Evolutionary conservation across 1,140 invertebrate genomes (phyloP).

Genomic region (Pseudomyrmex cubaensis): DNA sequence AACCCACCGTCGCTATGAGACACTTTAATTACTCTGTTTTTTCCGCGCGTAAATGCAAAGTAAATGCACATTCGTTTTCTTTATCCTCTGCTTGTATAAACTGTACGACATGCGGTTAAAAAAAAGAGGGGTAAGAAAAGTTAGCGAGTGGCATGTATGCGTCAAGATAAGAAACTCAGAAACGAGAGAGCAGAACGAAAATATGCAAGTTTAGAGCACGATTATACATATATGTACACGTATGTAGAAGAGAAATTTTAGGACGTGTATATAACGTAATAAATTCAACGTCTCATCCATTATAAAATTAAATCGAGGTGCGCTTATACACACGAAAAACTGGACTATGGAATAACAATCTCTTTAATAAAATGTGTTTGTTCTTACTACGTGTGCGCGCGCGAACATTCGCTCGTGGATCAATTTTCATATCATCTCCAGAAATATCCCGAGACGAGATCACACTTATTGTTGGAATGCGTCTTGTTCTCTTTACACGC

Average conservation of each 20-base stretch:
- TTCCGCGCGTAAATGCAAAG: background rate
- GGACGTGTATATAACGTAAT: background rate
- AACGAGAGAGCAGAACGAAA: background rate
- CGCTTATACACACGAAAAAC: background rate
- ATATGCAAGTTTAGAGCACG: background rate
- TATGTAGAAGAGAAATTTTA: background rate
- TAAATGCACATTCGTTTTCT: background rate
- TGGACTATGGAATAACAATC: too few relatives aligned
- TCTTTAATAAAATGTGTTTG: conserved; percentile 4
- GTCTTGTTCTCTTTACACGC: background rate
- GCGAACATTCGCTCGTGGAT: background rate
- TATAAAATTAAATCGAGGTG: background rate
- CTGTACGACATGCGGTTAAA: background rate
- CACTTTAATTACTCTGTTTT: conserved; percentile 40
- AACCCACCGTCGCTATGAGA: background rate
- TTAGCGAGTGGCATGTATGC: background rate
- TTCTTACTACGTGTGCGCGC: background rate
- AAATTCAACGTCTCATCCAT: background rate
- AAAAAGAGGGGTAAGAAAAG: background rate
- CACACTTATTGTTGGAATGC: background rate
- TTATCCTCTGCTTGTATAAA: background rate
- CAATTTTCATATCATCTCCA: conserved; percentile 17
- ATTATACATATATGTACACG: too few relatives aligned
- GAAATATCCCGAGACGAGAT: conserved; percentile 1
- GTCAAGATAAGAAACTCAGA: background rate